Evolutionary conservation across 2,113 vertebrate species (phyloP), one percentile per base, ranked within the genome.

Genomic region (Amblyopsis rosae): DNA sequence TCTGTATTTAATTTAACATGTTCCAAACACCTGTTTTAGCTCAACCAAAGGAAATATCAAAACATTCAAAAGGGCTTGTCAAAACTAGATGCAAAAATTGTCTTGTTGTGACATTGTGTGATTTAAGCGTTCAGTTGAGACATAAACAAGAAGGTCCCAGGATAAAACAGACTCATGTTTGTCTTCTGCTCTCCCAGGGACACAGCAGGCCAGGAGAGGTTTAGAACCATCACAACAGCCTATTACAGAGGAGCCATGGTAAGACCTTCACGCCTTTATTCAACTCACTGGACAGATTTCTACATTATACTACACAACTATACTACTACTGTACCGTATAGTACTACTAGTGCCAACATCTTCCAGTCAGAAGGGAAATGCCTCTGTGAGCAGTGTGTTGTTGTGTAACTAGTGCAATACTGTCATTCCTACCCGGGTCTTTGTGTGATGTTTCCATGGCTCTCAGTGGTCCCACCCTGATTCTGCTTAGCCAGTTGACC

Each of bases 161-260:
- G 5, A 8, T 41, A 41, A 41, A 41, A 3, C 35, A 41, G 19
- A 55, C 17, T 56, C 58, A 47, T n/a, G 55, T 49, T 66, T 75
- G 32, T 56, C 3, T 33, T 13, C 45, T 41, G 4, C 16, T n/a
- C 49, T 5, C 47, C 49, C 75, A 91, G 96, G 96, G 96, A 97
- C 88, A 97, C 96, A 9, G 96, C 96, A 0, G 96, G 96, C 41
- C 96, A 97, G 84, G 96, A 97, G 88, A 86, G 96, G 75, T 97
- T 97, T 87, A 93, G 96, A 73, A 97, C 96, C 32, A 97, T 97
- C 88, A 97, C 96, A 0, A 97, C 96, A 1, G 96, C 96, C 8
- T 96, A 97, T 69, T 97, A 97, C 84, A 92, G 96, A 92, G 95
- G 96, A 83, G 96, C 96, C 63, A 97, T 97, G 96, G 96, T 97